Percentiles rank a stretch among this genome's conserved stretches.
These are phyloP conservation scores for Rhabdornis inornatus DNA, from an alignment of 2,113 vertebrate species.

Conservation along the genomic window DNA sequence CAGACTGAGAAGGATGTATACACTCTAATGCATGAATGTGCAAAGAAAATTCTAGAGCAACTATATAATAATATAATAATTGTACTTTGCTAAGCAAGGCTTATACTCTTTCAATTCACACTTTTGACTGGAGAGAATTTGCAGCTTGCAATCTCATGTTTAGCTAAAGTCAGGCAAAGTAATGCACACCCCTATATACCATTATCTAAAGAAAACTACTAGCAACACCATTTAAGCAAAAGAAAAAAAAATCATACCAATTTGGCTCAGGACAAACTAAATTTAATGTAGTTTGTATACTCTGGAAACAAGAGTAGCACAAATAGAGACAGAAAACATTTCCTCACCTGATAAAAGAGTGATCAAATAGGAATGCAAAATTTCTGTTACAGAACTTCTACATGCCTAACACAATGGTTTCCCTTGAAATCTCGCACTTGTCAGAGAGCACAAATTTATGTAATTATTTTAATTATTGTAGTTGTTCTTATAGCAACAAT, in stretches of 20 bases:
- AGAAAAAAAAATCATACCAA: neutral
- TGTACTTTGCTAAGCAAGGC: neutral
- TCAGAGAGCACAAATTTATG: neutral
- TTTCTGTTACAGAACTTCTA: neutral
- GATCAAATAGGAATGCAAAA: neutral
- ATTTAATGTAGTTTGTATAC: neutral
- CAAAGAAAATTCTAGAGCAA: neutral
- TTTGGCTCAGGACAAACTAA: neutral
- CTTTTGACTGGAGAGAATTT: neutral
- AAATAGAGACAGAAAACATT: neutral
- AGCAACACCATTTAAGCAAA: neutral
- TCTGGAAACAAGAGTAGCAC: neutral
- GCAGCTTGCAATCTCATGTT: neutral
- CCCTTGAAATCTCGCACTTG: neutral
- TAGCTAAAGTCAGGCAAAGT: neutral
- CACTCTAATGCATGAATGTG: neutral
- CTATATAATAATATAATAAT: neutral
- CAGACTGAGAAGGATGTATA: neutral
- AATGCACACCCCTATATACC: neutral
- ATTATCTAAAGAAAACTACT: neutral
- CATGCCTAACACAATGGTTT: neutral
- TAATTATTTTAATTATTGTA: neutral
- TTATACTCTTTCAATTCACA: neutral
- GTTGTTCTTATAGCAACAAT: neutral
- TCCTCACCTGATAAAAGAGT: neutral